Evolutionary conservation across 2,113 vertebrate genomes (phyloP), one percentile per base, ranked within the genome.

Genomic region (Vireo altiloquus): DNA sequence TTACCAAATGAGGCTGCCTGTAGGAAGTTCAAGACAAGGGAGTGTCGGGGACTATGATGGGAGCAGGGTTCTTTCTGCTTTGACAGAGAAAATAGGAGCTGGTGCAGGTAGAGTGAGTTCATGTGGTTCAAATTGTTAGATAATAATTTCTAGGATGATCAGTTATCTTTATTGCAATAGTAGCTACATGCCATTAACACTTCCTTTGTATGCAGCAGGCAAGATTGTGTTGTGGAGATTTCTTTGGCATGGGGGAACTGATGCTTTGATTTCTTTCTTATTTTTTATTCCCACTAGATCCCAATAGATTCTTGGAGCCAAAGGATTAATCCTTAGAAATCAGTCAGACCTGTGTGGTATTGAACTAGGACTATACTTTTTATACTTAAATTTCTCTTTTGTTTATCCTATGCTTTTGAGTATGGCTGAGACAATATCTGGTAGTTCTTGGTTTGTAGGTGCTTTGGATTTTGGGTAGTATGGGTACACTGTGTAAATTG

Each of bases 151-250:
- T 53, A 50, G 46, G 22, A 42, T 79, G 31, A 47, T 56, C 54
- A 76, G 12, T 63, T 87, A 21, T 47, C 42, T 47, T 53, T 54
- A 33, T 66, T 78, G 42, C 40, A 47, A 9, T 27, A 84, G 25
- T 50, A 46, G 21, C 33, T 37, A 21, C 6, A 12, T 80, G 24
- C 33, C 11, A 13, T 66, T 7, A 42, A 20, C 28, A 7, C 10
- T 49, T 23, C 3, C 10, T 61, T 59, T 24, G 83, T 31, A 22
- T n/a, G n/a, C 22, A 61, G 24, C 30, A 69, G 19, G 9, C 2
- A 22, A n/a, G n/a, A 46, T 7, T 40, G 7, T 28, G 5, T 33
- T 59, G 11, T 33, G 21, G 15, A 7, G 24, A 0, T 2, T 6
- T n/a, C 21, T 33, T 40, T 2, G 18, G 33, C 6, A 2, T 13